phyloP scores from a whole-genome alignment of 2,113 vertebrate species.

The Toxostoma redivivum region DNA sequence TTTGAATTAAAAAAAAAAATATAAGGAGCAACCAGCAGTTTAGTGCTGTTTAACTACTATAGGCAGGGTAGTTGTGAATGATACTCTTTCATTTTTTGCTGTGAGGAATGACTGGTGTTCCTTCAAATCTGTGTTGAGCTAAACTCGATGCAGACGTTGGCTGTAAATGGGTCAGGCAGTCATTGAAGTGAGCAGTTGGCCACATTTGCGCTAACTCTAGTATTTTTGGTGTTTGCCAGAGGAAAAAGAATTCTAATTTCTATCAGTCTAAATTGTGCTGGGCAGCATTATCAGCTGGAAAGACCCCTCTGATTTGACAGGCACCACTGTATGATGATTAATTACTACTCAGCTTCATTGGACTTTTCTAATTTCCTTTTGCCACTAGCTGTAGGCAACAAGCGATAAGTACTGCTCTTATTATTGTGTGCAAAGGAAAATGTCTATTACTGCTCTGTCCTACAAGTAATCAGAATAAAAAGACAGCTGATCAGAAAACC shows the following conservation, averaged over 20 bases:
- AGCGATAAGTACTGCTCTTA: slow-evolving; percentile 93
- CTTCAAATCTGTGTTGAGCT: slow-evolving; percentile 8
- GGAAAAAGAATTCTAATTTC: slow-evolving; percentile 95
- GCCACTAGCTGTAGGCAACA: slow-evolving; percentile 91
- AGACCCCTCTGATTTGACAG: slow-evolving; percentile 95
- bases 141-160: neutral
- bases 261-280: slow-evolving; percentile 95
- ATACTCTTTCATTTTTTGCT: neutral
- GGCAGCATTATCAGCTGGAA: slow-evolving; percentile 97
- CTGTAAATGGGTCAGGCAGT: slow-evolving; percentile 78
- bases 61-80: neutral
- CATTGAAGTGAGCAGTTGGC: slow-evolving; percentile 80
- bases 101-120: neutral
- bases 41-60: neutral
- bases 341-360: slow-evolving; percentile 94
- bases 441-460: slow-evolving; percentile 78
- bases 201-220: slow-evolving; percentile 77
- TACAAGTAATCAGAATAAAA: slow-evolving; percentile 77
- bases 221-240: slow-evolving; percentile 78
- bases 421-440: slow-evolving; percentile 93
- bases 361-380: slow-evolving; percentile 89
- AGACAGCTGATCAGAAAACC: slow-evolving; percentile 69
- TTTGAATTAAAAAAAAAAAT: neutral
- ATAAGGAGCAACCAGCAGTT: neutral
- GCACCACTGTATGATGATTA: slow-evolving; percentile 96